Percentiles rank a stretch among this genome's conserved stretches.
Evolutionary conservation across 2,797 vertebrate species (phyloP).

Genomic region (Remorina albescens): DNA sequence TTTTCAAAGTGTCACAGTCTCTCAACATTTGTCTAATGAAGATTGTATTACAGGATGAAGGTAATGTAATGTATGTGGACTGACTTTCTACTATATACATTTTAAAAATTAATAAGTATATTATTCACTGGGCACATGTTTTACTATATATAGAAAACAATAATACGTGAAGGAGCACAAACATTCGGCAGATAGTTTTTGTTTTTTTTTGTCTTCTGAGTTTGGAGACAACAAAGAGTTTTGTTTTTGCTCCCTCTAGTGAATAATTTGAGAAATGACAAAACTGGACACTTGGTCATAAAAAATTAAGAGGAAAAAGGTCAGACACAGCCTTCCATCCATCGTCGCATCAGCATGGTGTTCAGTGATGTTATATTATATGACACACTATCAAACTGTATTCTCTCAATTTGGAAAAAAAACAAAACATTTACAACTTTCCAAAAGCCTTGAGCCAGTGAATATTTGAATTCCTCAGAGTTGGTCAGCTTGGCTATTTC

Average conservation of each 20-base stretch:
- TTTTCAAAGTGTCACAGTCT: constrained; percentile 57
- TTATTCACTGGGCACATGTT: background rate
- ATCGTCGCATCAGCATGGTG: background rate
- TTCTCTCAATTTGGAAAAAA: too few species aligned
- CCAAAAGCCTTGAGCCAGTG: constrained; percentile 27
- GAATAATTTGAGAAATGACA: constrained; percentile 74
- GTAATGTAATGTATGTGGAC: background rate
- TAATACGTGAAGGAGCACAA: background rate
- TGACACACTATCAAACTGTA: background rate
- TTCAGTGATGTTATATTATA: background rate
- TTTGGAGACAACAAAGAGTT: constrained; percentile 23
- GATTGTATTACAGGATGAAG: constrained; percentile 15
- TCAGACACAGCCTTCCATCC: background rate
- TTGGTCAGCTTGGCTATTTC: constrained; percentile 55
- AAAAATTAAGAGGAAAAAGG: background rate
- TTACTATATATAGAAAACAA: background rate
- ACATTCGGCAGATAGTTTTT: constrained; percentile 5
- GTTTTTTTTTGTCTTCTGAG: constrained; percentile 4
- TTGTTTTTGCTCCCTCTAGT: constrained; percentile 85
- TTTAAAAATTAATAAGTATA: background rate
- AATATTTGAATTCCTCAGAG: constrained; percentile 41
- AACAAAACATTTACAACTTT: constrained; percentile 21
- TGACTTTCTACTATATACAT: background rate
- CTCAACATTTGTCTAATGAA: constrained; percentile 36
- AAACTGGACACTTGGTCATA: constrained; percentile 44